Percentiles rank a stretch among this genome's conserved stretches.
These are phyloP conservation scores for Zoanthus sansibaricus DNA, from an alignment of 92 coral and sea anemone species.

Conservation along the genomic window DNA sequence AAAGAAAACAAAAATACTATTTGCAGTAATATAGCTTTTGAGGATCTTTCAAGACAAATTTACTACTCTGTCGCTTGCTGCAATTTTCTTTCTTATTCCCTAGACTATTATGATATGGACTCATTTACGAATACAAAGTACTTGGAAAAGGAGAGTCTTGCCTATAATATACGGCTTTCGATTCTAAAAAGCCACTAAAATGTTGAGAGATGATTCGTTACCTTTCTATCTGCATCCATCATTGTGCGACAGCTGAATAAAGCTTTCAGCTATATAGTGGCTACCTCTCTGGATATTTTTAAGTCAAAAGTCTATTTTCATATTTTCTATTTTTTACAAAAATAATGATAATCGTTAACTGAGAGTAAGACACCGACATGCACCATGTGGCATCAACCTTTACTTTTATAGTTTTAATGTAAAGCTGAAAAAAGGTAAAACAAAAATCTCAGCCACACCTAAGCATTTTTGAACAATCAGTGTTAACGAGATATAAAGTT, in stretches of 20 bases:
- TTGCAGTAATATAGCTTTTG: constrained; percentile 70
- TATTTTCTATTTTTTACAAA: no score
- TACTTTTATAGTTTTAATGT: no score
- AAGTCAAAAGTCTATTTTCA: constrained; percentile 35
- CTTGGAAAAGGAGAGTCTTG: constrained; percentile 69
- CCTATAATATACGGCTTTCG: constrained; percentile 63
- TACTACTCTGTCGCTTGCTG: constrained; percentile 73
- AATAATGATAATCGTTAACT: no score
- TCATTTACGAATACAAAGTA: constrained; percentile 67
- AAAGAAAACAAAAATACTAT: neutral
- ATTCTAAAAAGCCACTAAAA: constrained; percentile 72
- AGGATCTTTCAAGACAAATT: constrained; percentile 66
- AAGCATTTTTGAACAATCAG: no score
- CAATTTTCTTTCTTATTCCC: constrained; percentile 66
- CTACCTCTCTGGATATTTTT: constrained; percentile 70
- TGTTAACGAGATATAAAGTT: no score
- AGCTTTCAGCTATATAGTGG: constrained; percentile 73
- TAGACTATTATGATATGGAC: constrained; percentile 70
- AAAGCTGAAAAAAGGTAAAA: no score
- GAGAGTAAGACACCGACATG: no score
- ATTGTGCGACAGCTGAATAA: constrained; percentile 66
- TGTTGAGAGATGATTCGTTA: constrained; percentile 59
- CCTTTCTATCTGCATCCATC: constrained; percentile 78
- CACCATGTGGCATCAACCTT: no score
- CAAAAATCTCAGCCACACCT: no score